A percentile compares a stretch with the other conserved stretches of the same genome.
Evolutionary conservation across 2,888 invertebrate genomes (phyloP).

Genomic region (Eupithecia centaureata): DNA sequence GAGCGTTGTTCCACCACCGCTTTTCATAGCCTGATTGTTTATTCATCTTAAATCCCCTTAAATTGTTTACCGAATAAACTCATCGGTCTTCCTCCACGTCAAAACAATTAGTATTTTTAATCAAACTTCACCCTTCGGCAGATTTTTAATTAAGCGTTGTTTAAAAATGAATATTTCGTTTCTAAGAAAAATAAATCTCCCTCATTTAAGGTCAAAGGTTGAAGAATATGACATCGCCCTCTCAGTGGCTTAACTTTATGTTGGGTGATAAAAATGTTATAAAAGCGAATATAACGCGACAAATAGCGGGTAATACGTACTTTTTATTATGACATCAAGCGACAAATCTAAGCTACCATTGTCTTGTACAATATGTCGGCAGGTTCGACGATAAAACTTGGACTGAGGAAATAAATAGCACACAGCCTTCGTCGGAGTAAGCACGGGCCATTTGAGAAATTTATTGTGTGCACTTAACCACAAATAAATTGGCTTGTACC

Average conservation of each 20-base stretch:
- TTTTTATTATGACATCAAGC: constrained; percentile 66
- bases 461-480: constrained; percentile 82
- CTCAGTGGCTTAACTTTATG: constrained; percentile 56
- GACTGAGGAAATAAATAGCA: constrained; percentile 78
- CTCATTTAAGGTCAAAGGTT: constrained; percentile 46
- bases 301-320: constrained; percentile 60
- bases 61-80: constrained; percentile 63
- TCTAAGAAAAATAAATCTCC: constrained; percentile 33
- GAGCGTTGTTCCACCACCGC: constrained; percentile 49
- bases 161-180: constrained; percentile 43
- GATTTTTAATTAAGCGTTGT: constrained; percentile 52
- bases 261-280: constrained; percentile 55
- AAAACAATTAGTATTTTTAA: constrained; percentile 63
- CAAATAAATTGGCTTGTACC: constrained; percentile 79
- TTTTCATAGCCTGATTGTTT: constrained; percentile 48
- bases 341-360: constrained; percentile 69
- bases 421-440: constrained; percentile 75
- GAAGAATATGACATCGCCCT: constrained; percentile 42
- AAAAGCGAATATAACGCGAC: constrained; percentile 61
- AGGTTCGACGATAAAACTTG: constrained; percentile 69
- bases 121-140: constrained; percentile 52
- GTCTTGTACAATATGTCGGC: constrained; percentile 65
- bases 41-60: constrained; percentile 48
- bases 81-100: constrained; percentile 50
- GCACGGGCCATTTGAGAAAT: constrained; percentile 82